A percentile compares a stretch with the other conserved stretches of the same genome.
phyloP scores from a whole-genome alignment of 2,797 vertebrate species.

The Tolypeutes matacus region DNA sequence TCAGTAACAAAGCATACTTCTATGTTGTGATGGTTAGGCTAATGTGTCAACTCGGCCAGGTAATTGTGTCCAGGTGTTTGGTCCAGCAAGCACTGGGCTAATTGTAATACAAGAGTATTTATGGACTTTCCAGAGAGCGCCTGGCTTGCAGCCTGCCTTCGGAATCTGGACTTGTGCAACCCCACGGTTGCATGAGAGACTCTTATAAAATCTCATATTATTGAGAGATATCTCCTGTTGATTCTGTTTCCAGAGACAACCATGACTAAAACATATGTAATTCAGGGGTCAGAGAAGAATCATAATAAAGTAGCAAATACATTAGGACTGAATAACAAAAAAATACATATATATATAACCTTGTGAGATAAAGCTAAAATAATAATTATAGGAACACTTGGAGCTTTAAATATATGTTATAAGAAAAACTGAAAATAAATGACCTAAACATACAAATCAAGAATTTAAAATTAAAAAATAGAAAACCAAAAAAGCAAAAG shows the following conservation, averaged over 20 bases:
- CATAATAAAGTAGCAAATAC: background rate
- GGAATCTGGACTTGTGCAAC: background rate
- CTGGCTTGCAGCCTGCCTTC: too few species aligned
- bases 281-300: background rate
- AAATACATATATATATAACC: background rate
- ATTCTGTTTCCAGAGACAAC: too few species aligned
- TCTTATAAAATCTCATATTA: too few species aligned
- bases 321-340: background rate
- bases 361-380: constrained; percentile 23
- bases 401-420: background rate
- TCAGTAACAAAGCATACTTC: background rate
- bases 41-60: too few species aligned
- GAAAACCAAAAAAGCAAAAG: background rate
- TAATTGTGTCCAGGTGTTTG: too few species aligned
- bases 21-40: too few species aligned
- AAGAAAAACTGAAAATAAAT: constrained; percentile 1
- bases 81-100: too few species aligned
- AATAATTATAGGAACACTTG: background rate
- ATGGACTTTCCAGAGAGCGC: too few species aligned
- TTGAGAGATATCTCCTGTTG: too few species aligned
- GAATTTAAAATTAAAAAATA: background rate
- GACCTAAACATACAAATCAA: background rate
- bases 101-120: too few species aligned
- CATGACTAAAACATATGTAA: background rate
- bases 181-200: too few species aligned